These are phyloP conservation scores for Sphinx pinastri DNA, from an alignment of 2,888 invertebrate species.

Conservation along the genomic window DNA sequence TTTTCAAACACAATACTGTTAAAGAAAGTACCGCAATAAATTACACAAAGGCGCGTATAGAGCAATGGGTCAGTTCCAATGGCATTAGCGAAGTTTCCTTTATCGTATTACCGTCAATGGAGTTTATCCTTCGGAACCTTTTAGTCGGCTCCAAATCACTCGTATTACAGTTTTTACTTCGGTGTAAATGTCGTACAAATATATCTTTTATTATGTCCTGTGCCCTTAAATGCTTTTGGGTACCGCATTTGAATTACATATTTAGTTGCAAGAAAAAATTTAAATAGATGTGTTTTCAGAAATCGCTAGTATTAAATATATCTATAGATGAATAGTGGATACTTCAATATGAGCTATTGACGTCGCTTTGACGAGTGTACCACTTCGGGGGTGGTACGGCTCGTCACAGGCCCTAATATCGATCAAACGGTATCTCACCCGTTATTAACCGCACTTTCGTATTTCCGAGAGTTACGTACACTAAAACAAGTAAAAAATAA, in stretches of 20 bases:
- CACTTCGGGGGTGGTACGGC: conserved; percentile 4
- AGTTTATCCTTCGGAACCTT: conserved; percentile 17
- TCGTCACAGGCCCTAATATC: background rate
- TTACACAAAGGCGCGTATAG: background rate
- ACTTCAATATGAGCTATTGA: background rate
- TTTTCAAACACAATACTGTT: no score
- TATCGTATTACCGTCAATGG: conserved; percentile 20
- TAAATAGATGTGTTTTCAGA: no score
- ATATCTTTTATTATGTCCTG: background rate
- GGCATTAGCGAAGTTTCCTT: conserved; percentile 10
- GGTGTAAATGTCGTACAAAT: background rate
- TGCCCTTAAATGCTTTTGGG: background rate
- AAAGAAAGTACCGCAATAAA: background rate
- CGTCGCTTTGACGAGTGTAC: conserved; percentile 1
- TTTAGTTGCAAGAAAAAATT: no score
- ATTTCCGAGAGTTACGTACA: no score
- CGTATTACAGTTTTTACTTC: conserved; percentile 11
- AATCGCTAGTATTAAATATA: no score
- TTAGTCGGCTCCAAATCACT: background rate
- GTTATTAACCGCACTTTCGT: no score
- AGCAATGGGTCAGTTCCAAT: background rate
- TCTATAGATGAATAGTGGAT: background rate
- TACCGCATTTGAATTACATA: no score
- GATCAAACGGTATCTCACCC: background rate
- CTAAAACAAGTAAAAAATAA: no score